Evolutionary conservation across 1,140 invertebrate genomes (phyloP), one percentile per base, ranked within the genome.

Genomic region (Patella vulgata): DNA sequence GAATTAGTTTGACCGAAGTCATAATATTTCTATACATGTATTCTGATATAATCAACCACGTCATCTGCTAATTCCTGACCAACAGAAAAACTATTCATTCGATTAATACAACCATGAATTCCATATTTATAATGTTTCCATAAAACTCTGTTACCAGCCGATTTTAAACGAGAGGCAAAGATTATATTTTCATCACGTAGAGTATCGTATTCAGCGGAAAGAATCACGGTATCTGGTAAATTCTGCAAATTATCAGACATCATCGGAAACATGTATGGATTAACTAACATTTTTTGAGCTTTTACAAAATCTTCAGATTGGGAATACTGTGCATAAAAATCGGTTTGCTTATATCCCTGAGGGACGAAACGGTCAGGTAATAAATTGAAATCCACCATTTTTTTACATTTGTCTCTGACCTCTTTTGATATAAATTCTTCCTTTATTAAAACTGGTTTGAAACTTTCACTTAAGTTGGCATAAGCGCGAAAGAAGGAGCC

Each of bases 131-230:
- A 30, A 52, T 30, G 50, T 19, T 31, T 30, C 50, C 50, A 30
- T n/a, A 31, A 17, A 1, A 52, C 50, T 8, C 5, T 14, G 12
- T n/a, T 21, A n/a, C 50, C 50, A n/a, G 50, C 50, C 28, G 23
- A 19, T 30, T 52, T 17, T 4, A 52, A 28, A n/a, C 50, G 23
- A 25, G 6, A 28, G 11, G 28, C 50, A 52, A 28, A 52, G 31
- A 52, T 52, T 28, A 52, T 52, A 11, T 30, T 30, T 31, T 52
- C 27, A 21, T 52, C 50, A 3, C 50, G 23, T 19, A 52, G 6
- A 36, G n/a, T 19, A 31, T 52, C 50, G 1, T 21, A 28, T 6
- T 52, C 19, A 25, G 31, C 50, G 14, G 50, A 28, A 14, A 52
- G 14, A 19, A 52, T 36, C 5, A 31, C 28, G 1, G 50, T 30